phyloP scores from a whole-genome alignment of 2,888 invertebrate genomes.

The Homarus gammarus region DNA sequence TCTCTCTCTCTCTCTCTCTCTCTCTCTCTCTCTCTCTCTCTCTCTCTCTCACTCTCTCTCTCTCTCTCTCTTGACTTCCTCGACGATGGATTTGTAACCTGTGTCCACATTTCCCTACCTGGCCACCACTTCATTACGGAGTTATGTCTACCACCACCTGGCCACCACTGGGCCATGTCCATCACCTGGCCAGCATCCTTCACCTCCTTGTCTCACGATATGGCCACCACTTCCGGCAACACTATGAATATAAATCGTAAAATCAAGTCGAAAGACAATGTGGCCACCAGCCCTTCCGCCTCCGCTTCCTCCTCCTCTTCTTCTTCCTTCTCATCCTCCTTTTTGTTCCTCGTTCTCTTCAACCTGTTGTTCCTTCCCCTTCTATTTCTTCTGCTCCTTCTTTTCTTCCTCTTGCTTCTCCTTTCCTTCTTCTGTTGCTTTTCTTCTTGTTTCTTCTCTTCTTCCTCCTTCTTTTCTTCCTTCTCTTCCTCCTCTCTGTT shows the following conservation, averaged over 20 bases:
- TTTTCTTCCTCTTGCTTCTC: not conserved
- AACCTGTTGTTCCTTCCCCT: no score
- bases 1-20: no score
- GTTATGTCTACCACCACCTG: not conserved
- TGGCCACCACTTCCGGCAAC: not conserved
- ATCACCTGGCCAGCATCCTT: not conserved
- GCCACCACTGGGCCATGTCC: no score
- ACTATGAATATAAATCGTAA: not conserved
- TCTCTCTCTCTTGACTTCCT: no score
- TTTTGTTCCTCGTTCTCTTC: no score
- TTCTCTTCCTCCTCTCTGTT: not conserved
- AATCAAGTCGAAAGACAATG: no score
- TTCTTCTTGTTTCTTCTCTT: not conserved
- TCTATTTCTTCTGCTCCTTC: not conserved
- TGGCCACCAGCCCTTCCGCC: constrained; percentile 5
- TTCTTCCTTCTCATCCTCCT: no score
- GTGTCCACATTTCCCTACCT: not conserved
- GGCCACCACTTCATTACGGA: not conserved
- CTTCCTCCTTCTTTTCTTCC: constrained; percentile 13
- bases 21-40: no score
- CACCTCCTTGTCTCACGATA: not conserved
- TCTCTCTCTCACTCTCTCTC: no score
- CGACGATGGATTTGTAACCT: not conserved
- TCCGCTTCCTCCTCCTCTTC: constrained; percentile 10
- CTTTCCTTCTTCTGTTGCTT: not conserved